Evolutionary conservation across 2,797 vertebrate genomes (phyloP), one percentile per base, ranked within the genome.

Genomic region (Betta splendens): DNA sequence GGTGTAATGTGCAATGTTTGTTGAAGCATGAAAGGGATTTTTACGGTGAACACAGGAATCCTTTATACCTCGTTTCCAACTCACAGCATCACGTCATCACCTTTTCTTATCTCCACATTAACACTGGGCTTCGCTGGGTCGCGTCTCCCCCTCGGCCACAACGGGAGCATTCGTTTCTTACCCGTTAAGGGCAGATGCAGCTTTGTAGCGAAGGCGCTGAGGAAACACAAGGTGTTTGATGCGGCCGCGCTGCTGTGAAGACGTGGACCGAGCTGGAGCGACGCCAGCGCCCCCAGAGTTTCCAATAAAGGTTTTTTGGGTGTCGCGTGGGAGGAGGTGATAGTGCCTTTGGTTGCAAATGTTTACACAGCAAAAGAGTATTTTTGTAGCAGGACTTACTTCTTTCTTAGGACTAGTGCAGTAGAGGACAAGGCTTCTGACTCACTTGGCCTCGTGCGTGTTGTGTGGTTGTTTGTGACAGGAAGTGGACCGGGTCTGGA

Each of bases 261-360:
- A 28, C 28, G 9, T 7, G n/a, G n/a, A n/a, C 5, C 25, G 25
- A 25, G 26, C 12, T 8, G 20, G 17, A 38, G 23, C 51, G 18
- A 59, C 36, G 29, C 7, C 25, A 36, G 36, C 42, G 42, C 39
- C 7, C 49, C 9, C 40, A 28, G 29, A 42, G 20, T 25, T 49
- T 36, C 38, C 1, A 25, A 26, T 12, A 20, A 60, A 48, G 11
- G 23, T 37, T 23, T 26, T 33, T 43, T 32, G 36, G 35, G 22
- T 15, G 10, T 37, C n/a, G 17, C 38, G 10, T 9, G 33, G 48
- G 21, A 55, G 28, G 63, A 53, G 25, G 35, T 72, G 82, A 75
- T 25, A 85, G 89, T 91, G 88, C 89, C 89, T 91, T 91, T 77
- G 87, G 80, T 84, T 89, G 83, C 58, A 79, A 78, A 89, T 44